Conservation (phyloP, 2,113 vertebrate species). For the Euleptes europaea region DNA sequence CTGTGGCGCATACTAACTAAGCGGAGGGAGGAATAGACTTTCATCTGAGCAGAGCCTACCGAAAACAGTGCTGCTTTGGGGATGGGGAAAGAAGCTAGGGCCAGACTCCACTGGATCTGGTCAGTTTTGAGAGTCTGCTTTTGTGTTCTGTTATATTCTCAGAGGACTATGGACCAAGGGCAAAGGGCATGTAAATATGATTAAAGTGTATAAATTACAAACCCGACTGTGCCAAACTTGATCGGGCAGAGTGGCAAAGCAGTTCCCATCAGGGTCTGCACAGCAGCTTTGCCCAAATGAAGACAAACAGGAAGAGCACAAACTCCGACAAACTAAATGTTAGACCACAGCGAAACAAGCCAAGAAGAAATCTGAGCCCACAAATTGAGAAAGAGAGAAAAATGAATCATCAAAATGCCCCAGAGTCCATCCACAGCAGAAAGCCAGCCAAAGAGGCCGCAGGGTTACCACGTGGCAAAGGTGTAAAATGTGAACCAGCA, state of each 20-base stretch:
- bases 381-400: too few species aligned
- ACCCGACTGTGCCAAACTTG: not conserved
- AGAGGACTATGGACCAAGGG: not conserved
- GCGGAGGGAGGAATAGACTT: not conserved
- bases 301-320: not conserved
- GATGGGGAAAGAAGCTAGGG: too few species aligned
- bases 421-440: too few species aligned
- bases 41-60: not conserved
- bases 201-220: not conserved
- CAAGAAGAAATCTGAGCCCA: too few species aligned
- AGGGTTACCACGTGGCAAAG: too few species aligned
- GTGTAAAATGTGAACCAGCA: too few species aligned
- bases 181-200: too few species aligned
- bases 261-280: not conserved
- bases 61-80: not conserved
- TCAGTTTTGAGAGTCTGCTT: not conserved
- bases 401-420: too few species aligned
- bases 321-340: not conserved
- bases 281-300: not conserved
- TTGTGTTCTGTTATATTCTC: not conserved
- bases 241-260: not conserved
- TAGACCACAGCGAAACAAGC: too few species aligned
- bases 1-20: slow-evolving; percentile 48
- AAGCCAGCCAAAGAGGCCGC: too few species aligned
- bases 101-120: not conserved